Evolutionary conservation across 2,113 vertebrate species (phyloP).

Genomic region (Sander vitreus): DNA sequence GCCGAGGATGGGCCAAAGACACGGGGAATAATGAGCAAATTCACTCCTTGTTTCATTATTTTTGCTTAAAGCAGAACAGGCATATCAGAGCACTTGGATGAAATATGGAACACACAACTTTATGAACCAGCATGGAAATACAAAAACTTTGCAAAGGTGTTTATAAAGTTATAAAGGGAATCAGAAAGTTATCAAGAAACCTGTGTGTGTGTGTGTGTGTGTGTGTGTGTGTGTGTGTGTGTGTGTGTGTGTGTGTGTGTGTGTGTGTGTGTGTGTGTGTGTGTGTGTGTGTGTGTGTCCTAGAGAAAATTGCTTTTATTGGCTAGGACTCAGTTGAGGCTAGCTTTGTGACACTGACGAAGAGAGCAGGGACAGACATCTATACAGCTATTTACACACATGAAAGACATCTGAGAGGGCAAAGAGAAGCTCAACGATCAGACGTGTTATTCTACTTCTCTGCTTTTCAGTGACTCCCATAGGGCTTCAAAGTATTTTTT

Average conservation of each 20-base stretch:
- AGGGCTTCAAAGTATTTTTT: conserved; percentile 9
- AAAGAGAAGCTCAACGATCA: not conserved
- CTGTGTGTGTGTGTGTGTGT: not conserved
- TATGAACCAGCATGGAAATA: conserved; percentile 46
- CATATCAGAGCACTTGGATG: conserved; percentile 24
- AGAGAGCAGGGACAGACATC: conserved; percentile 26
- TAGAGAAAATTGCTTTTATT: conserved; percentile 55
- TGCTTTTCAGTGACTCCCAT: conserved; percentile 18
- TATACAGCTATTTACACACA: conserved; percentile 30
- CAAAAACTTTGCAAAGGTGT: conserved; percentile 60
- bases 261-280: not conserved
- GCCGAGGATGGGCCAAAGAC: conserved; percentile 46
- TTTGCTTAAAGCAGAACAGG: conserved; percentile 36
- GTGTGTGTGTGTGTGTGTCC: not conserved
- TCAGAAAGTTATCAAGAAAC: conserved; percentile 44
- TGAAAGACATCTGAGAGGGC: conserved; percentile 24
- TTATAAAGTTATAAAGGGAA: conserved; percentile 51
- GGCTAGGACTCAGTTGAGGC: conserved; percentile 36
- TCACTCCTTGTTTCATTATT: conserved; percentile 10
- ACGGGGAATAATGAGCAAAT: conserved; percentile 61
- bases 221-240: not conserved
- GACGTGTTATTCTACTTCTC: conserved; percentile 11
- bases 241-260: not conserved
- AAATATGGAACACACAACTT: conserved; percentile 56
- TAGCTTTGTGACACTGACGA: conserved; percentile 43